Base-by-base conservation (phyloP, 2,113 vertebrate genomes). In the Oreotragus oreotragus region DNA sequence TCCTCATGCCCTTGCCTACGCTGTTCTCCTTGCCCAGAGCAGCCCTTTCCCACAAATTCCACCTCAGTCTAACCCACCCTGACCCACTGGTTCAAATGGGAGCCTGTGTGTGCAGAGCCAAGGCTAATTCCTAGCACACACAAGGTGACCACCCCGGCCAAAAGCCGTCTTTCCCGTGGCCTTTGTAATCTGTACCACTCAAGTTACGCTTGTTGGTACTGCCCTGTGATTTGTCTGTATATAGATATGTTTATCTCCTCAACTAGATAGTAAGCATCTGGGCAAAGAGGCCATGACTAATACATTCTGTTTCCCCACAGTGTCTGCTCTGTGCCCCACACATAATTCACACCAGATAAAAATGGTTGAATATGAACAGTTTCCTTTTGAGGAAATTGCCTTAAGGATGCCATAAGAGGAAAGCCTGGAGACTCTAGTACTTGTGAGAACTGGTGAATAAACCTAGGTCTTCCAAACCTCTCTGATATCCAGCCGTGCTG, bases 191-290 rank as follows among this genome's bases (percentile, higher is more conserved):
- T 96, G 36, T 57, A 39, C 91, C 84, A 45, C 57, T 91, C 45
- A 43, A 27, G 64, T 90, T 80, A 62, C 36, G 51, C 47, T 58
- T 91, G 64, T 30, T 13, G 23, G 25, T 70, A 21, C 93, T 93
- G 88, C 89, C 85, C 70, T 94, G 45, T 92, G 91, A 58, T 93
- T 95, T 92, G 49, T 91, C 86, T 86, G n/a, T 84, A 12, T 76
- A 2, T 39, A 73, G 76, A 89, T 94, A 96, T 27, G n/a, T 60
- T 93, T 85, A 92, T 90, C 79, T 94, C 84, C 86, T 93, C 64
- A 62, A 36, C 62, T 92, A 84, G 88, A 81, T 45, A 94, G 90
- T 79, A 47, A 94, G 81, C 64, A 92, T 96, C 57, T 81, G 60
- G 58, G 51, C 62, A 86, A 28, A 89, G 88, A 83, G 73, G 39